These are phyloP conservation scores for Mythimna pallens DNA, from an alignment of 2,888 invertebrate genomes.

Conservation along the genomic window DNA sequence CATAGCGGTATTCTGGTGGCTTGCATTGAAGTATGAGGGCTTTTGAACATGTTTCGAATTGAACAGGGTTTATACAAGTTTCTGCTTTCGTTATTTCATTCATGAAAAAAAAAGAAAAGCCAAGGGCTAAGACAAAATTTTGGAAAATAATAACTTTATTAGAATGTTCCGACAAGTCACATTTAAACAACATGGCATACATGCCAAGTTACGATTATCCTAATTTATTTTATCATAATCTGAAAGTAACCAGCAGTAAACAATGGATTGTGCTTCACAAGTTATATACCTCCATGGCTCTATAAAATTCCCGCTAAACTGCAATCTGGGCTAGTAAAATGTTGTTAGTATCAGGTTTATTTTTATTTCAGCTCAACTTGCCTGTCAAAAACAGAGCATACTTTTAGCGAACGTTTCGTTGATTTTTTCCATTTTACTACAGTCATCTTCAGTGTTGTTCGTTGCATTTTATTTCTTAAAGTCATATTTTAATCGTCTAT, in stretches of 20 bases:
- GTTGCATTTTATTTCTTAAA: neutral
- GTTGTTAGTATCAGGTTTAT: conserved; percentile 8
- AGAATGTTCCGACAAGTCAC: neutral
- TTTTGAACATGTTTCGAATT: neutral
- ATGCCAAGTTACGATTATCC: no score
- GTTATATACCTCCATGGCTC: neutral
- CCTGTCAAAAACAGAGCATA: conserved; percentile 39
- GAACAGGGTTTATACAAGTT: no score
- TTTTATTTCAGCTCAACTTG: conserved; percentile 27
- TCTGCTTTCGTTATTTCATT: no score
- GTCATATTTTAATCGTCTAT: no score
- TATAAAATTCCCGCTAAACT: neutral
- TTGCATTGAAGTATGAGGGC: neutral
- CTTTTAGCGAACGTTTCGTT: conserved; percentile 23
- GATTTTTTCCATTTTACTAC: conserved; percentile 18
- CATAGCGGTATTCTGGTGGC: conserved; percentile 4
- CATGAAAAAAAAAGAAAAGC: neutral
- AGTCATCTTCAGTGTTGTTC: conserved; percentile 3
- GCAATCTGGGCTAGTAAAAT: conserved; percentile 10
- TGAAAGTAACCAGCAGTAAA: neutral
- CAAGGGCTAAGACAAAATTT: neutral
- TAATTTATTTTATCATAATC: neutral
- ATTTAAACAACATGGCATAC: no score
- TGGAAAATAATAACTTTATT: neutral
- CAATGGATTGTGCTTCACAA: neutral